Percentiles rank a stretch among this genome's conserved stretches.
phyloP scores from a whole-genome alignment of 2,797 vertebrate species.

The Enteromius unitaeniatus region DNA sequence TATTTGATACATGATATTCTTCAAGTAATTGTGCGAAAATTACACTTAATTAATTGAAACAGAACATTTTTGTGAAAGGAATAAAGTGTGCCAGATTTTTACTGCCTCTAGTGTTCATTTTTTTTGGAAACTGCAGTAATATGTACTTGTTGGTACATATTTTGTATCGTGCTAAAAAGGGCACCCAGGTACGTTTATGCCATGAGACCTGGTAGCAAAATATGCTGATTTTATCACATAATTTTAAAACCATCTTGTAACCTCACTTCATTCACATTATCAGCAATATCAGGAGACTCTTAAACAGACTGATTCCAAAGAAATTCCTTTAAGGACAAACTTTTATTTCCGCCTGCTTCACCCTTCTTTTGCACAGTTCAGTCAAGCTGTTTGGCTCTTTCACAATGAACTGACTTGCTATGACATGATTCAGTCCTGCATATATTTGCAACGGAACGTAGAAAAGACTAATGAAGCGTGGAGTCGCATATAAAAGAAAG shows the following conservation, averaged over 20 bases:
- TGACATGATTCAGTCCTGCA: conserved; percentile 8
- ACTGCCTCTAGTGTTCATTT: too few species aligned
- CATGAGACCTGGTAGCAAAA: too few species aligned
- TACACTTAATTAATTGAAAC: too few species aligned
- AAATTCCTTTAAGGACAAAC: not conserved
- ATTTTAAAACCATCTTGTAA: not conserved
- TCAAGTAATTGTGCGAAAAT: too few species aligned
- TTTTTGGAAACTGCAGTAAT: too few species aligned
- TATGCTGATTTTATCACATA: not conserved
- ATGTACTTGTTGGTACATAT: too few species aligned
- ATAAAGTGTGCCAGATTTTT: too few species aligned
- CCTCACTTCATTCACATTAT: not conserved
- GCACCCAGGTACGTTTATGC: too few species aligned
- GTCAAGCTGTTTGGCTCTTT: not conserved
- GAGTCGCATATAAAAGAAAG: not conserved
- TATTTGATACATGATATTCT: too few species aligned
- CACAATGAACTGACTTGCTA: not conserved
- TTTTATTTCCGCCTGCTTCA: not conserved
- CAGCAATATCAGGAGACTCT: not conserved
- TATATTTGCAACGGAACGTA: not conserved
- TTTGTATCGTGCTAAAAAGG: too few species aligned
- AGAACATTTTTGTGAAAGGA: too few species aligned
- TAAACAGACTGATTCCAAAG: not conserved
- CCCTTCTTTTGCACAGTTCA: not conserved
- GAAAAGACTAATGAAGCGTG: not conserved